phyloP scores from a whole-genome alignment of 2,888 invertebrate genomes.

The Tachina lurida region DNA sequence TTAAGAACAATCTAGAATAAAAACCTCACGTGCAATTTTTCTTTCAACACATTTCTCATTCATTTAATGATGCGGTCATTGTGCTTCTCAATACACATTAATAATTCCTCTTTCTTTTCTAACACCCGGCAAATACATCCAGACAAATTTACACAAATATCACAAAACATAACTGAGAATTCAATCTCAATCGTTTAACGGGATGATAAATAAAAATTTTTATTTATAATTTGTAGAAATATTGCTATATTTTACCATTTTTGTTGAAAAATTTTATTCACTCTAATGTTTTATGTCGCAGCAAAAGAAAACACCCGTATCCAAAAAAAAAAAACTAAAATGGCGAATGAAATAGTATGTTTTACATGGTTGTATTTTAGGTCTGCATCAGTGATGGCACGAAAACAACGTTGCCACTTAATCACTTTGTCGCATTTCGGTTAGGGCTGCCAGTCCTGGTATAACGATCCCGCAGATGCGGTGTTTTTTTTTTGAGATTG shows the following conservation, averaged over 20 bases:
- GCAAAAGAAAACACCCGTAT: slow-evolving; percentile 71
- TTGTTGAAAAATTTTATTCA: slow-evolving; percentile 61
- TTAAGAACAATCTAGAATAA: slow-evolving; percentile 53
- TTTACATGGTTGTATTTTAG: slow-evolving; percentile 41
- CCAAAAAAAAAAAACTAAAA: slow-evolving; percentile 69
- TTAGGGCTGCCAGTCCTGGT: too few species aligned
- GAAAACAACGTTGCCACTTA: too few species aligned
- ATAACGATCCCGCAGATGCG: too few species aligned
- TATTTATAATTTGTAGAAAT: slow-evolving; percentile 54
- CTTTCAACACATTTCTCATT: slow-evolving; percentile 16
- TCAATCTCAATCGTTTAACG: neutral
- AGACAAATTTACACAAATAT: slow-evolving; percentile 43
- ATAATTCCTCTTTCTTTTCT: slow-evolving; percentile 29
- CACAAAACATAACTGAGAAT: neutral
- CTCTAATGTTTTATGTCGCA: slow-evolving; percentile 51
- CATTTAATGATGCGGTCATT: slow-evolving; percentile 70
- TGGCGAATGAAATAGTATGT: slow-evolving; percentile 72
- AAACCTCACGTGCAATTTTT: slow-evolving; percentile 68
- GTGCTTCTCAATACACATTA: slow-evolving; percentile 58
- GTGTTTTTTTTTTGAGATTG: too few species aligned
- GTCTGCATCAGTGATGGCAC: neutral
- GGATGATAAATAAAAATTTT: slow-evolving; percentile 59
- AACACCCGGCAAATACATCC: slow-evolving; percentile 73
- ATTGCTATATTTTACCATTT: slow-evolving; percentile 72
- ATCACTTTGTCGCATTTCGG: too few species aligned